Evolutionary conservation across 2,797 vertebrate genomes (phyloP), one percentile per base, ranked within the genome.

Genomic region (Zenarchopterus dispar): DNA sequence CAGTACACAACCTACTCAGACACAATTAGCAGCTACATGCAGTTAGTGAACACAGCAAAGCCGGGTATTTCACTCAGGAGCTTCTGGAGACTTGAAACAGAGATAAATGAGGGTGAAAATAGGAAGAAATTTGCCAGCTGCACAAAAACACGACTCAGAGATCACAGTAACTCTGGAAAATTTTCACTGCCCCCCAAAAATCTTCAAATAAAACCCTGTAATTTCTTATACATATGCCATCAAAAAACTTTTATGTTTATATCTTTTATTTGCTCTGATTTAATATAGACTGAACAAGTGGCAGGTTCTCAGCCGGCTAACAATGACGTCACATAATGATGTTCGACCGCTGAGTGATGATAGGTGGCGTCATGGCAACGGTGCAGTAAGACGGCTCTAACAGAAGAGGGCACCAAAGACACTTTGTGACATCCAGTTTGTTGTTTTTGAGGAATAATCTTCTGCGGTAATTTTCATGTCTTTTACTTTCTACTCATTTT

Each of bases 381-480:
- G 5, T 86, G 82, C 56, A 88, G 54, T 84, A 46, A 33, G 16
- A 26, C 11, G 51, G 16, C 62, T 68, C 3, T 21, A 15, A 57
- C 85, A 80, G 56, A 24, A 78, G 90, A 75, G 85, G 89, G 89
- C 81, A 84, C 82, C 71, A 90, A 48, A 86, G 54, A 67, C 22
- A 6, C 44, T 52, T 47, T 43, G 21, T 39, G 15, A 33, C 28
- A 23, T 45, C n/a, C 24, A 70, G 56, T 28, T 59, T 44, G 11
- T 47, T 69, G 10, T 2, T 8, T 0, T 3, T 24, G 8, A 54
- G 10, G 55, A 49, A 24, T 23, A 24, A 16, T 31, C 19, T 8
- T 21, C 24, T 18, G 0, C 19, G n/a, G 7, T 23, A 10, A 49
- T 0, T 0, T 26, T 41, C 28, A 10, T 10, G 33, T 43, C 0